Evolutionary conservation across 2,888 invertebrate genomes (phyloP).

Genomic region (Tethea ocularis): DNA sequence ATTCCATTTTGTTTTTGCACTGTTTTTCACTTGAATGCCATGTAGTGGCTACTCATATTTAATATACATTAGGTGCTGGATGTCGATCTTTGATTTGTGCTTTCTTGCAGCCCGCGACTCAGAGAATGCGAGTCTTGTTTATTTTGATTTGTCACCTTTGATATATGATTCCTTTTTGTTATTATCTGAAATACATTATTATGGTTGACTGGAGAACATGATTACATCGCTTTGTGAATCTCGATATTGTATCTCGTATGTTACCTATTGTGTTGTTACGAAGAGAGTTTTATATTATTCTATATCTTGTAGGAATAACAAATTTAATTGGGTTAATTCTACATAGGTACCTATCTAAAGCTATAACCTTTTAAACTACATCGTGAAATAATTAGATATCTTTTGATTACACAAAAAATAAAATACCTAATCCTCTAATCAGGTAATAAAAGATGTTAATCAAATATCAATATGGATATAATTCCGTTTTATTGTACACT

Average conservation of each 20-base stretch:
- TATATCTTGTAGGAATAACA: not conserved
- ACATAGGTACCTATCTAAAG: not conserved
- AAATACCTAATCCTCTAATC: too few species aligned
- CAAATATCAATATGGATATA: not conserved
- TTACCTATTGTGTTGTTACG: not conserved
- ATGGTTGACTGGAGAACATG: slow-evolving; percentile 56
- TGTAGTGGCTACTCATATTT: slow-evolving; percentile 68
- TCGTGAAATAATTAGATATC: not conserved
- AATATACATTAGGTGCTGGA: slow-evolving; percentile 73
- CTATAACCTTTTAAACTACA: not conserved
- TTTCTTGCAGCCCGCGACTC: slow-evolving; percentile 58
- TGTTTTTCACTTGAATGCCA: slow-evolving; percentile 77
- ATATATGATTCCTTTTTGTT: slow-evolving; percentile 75
- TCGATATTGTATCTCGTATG: slow-evolving; percentile 19
- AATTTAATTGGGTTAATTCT: not conserved
- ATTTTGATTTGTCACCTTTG: slow-evolving; percentile 80
- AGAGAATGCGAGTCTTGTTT: slow-evolving; percentile 74
- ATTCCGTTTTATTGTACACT: not conserved
- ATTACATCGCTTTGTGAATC: slow-evolving; percentile 45
- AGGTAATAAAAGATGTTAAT: too few species aligned
- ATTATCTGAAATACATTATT: slow-evolving; percentile 65
- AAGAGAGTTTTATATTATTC: too few species aligned
- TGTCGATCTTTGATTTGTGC: slow-evolving; percentile 65
- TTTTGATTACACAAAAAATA: not conserved
- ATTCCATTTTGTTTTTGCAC: slow-evolving; percentile 76